Base-by-base conservation (phyloP, 1,140 invertebrate species). In the Bombus pyrosoma region DNA sequence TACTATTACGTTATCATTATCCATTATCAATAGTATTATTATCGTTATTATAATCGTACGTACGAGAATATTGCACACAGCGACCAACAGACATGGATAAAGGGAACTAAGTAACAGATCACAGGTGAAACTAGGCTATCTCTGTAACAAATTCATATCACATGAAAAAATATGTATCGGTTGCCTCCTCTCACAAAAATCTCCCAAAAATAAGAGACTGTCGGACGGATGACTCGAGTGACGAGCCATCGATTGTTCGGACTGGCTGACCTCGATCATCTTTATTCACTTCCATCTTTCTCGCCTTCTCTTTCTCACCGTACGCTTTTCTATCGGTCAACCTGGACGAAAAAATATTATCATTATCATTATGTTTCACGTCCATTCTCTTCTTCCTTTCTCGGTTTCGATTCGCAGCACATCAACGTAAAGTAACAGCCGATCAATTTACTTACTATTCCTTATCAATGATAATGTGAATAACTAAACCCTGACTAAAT, bases 71-170 rank as follows among this genome's bases (percentile, higher is more conserved):
- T 92, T 91, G 91, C 91, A 92, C 91, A 85, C 76, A 86, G 66
- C 76, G 86, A 90, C 71, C 84, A 89, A 90, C 86, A 83, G 80
- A 85, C 84, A 89, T 62, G 78, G 71, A 86, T 82, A 87, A 84
- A 64, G 83, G 73, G 78, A 92, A 91, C 90, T 86, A 87, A 92
- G 87, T 92, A 93, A 93, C 90, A 92, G 90, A 93, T 94, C 93
- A 94, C 93, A 94, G 92, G 92, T 93, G 64, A 92, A 92, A 93
- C 88, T 93, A 94, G 87, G 91, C 91, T 92, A 93, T 85, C 86
- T 93, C 89, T 93, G 89, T 93, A 93, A 92, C 86, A 93, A 93
- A 93, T 92, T 93, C 91, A 90, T 94, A 94, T 94, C 93, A 94
- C 93, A 94, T 93, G 87, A 93, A 93, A 93, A 92, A 93, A 93